Conservation (phyloP, 2,888 invertebrate species). For the Selenia dentaria region DNA sequence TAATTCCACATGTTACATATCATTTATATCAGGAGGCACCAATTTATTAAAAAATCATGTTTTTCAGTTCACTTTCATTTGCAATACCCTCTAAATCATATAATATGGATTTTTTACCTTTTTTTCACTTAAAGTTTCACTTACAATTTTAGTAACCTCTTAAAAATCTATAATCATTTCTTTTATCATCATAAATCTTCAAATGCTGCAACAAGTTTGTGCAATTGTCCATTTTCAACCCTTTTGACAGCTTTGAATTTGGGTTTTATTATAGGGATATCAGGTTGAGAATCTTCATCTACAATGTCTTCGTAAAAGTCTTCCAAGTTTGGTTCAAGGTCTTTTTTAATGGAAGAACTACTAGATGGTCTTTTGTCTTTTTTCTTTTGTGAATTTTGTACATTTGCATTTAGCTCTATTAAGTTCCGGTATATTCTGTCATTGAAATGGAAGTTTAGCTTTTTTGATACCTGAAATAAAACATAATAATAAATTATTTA, state of each 20-base stretch:
- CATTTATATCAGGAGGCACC: too few relatives aligned
- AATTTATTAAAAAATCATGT: too few relatives aligned
- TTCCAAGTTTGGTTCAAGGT: slow-evolving; percentile 75
- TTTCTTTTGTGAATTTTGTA: slow-evolving; percentile 50
- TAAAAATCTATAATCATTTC: too few relatives aligned
- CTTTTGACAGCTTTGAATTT: slow-evolving; percentile 62
- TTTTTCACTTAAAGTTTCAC: too few relatives aligned
- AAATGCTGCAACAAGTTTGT: slow-evolving; percentile 62
- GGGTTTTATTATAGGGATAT: slow-evolving; percentile 56
- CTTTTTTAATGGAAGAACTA: slow-evolving; percentile 52
- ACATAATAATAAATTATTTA: too few relatives aligned
- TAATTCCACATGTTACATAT: too few relatives aligned
- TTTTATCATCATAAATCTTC: slow-evolving; percentile 62
- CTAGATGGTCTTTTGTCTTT: slow-evolving; percentile 48
- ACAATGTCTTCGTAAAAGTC: slow-evolving; percentile 70
- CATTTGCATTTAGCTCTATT: slow-evolving; percentile 69
- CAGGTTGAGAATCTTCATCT: slow-evolving; percentile 58
- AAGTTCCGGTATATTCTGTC: slow-evolving; percentile 75
- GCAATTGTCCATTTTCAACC: slow-evolving; percentile 59
- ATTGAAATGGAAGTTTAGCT: slow-evolving; percentile 74
- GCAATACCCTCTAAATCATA: too few relatives aligned
- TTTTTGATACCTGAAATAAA: slow-evolving; percentile 63
- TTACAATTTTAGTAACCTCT: too few relatives aligned
- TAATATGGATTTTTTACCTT: too few relatives aligned
- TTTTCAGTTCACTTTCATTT: too few relatives aligned